Conservation (phyloP, 2,888 invertebrate species). For the Cheilosia soror region DNA sequence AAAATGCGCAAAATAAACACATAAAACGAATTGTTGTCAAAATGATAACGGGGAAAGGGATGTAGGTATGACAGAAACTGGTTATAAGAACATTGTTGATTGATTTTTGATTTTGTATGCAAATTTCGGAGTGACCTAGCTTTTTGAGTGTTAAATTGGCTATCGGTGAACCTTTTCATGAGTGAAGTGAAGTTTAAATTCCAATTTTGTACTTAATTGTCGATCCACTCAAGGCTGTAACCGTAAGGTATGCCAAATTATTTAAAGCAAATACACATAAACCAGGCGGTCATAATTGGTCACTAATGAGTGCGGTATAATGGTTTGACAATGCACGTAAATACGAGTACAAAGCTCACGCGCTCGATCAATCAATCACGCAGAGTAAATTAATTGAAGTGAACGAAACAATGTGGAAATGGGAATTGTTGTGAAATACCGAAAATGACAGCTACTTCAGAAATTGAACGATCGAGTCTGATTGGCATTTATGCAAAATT, state of each 20-base stretch:
- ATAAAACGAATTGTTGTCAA: conserved; percentile 12
- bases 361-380: background rate
- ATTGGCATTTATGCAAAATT: conserved; percentile 19
- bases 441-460: conserved; percentile 3
- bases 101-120: background rate
- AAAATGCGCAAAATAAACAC: conserved; percentile 1
- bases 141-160: background rate
- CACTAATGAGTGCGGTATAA: conserved; percentile 19
- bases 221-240: conserved; percentile 15
- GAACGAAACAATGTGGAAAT: conserved; percentile 15
- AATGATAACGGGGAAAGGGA: conserved; percentile 9
- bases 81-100: background rate
- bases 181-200: background rate
- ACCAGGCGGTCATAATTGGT: conserved; percentile 20
- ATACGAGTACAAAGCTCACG: conserved; percentile 11
- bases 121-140: conserved; percentile 4
- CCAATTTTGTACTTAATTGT: background rate
- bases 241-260: conserved; percentile 11
- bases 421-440: conserved; percentile 26
- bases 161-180: background rate
- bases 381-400: conserved; percentile 4
- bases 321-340: conserved; percentile 37
- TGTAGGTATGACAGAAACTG: background rate
- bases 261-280: background rate
- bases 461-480: conserved; percentile 9